These are phyloP conservation scores for Chironomus striatipennis DNA, from an alignment of 1,140 invertebrate species.

Conservation along the genomic window DNA sequence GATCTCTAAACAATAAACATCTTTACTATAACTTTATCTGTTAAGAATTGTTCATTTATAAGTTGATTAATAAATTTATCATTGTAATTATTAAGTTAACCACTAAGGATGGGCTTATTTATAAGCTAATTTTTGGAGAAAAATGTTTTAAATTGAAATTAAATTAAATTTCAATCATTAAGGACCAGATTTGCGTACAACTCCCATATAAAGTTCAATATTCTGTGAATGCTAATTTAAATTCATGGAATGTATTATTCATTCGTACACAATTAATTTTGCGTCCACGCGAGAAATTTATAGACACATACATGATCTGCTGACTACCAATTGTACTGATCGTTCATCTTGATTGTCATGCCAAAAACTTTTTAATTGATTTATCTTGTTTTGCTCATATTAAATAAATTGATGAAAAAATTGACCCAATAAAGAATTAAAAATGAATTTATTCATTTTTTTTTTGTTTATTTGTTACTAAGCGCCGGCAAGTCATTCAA, in stretches of 20 bases:
- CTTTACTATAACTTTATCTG: too few relatives aligned
- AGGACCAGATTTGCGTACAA: too few relatives aligned
- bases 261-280: background rate
- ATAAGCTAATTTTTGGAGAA: too few relatives aligned
- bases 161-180: too few relatives aligned
- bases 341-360: background rate
- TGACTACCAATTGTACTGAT: background rate
- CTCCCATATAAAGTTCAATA: background rate
- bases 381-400: background rate
- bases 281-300: background rate
- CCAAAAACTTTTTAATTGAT: background rate
- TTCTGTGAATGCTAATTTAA: constrained; percentile 3
- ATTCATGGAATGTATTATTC: background rate
- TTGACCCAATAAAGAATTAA: background rate
- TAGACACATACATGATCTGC: background rate
- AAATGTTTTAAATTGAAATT: too few relatives aligned
- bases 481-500: background rate
- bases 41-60: too few relatives aligned
- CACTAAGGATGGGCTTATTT: too few relatives aligned
- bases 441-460: background rate
- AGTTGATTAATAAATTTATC: too few relatives aligned
- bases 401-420: background rate
- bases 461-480: background rate
- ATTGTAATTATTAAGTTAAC: too few relatives aligned
- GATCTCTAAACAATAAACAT: too few relatives aligned